Conservation (phyloP, 2,888 invertebrate genomes). For the Netelia virgata region DNA sequence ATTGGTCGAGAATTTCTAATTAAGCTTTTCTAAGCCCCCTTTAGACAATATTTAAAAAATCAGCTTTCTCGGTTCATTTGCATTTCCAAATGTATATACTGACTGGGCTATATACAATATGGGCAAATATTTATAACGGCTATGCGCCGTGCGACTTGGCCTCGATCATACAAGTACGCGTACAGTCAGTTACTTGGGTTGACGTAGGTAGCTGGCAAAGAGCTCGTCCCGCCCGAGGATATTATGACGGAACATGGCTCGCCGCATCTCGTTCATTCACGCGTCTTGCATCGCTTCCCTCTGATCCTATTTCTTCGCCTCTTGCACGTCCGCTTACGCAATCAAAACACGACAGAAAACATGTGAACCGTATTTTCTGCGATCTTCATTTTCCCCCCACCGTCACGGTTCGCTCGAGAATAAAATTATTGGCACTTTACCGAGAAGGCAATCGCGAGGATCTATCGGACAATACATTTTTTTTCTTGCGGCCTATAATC, state of each 20-base stretch:
- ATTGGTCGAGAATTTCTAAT: too few species aligned
- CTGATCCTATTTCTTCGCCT: neutral
- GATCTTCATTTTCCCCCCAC: too few species aligned
- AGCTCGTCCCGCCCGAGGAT: conserved; percentile 5
- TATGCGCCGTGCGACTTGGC: conserved; percentile 30
- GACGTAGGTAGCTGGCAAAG: conserved; percentile 41
- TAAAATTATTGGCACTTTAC: too few species aligned
- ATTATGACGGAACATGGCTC: conserved; percentile 23
- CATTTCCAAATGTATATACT: too few species aligned
- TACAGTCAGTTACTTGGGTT: conserved; percentile 42
- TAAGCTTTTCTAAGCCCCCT: too few species aligned
- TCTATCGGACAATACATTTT: neutral
- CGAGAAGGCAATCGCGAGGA: neutral
- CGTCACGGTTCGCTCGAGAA: too few species aligned
- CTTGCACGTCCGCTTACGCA: neutral
- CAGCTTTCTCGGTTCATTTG: too few species aligned
- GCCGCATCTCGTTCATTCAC: conserved; percentile 16
- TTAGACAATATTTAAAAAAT: too few species aligned
- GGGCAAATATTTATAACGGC: neutral
- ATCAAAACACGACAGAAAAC: neutral
- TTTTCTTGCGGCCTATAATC: neutral
- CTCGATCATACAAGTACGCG: conserved; percentile 47
- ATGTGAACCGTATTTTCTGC: too few species aligned
- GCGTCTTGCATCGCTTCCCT: neutral
- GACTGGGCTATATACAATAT: too few species aligned